Evolutionary conservation across 2,797 vertebrate genomes (phyloP).

Genomic region (Parauchenoglanis punctatus): DNA sequence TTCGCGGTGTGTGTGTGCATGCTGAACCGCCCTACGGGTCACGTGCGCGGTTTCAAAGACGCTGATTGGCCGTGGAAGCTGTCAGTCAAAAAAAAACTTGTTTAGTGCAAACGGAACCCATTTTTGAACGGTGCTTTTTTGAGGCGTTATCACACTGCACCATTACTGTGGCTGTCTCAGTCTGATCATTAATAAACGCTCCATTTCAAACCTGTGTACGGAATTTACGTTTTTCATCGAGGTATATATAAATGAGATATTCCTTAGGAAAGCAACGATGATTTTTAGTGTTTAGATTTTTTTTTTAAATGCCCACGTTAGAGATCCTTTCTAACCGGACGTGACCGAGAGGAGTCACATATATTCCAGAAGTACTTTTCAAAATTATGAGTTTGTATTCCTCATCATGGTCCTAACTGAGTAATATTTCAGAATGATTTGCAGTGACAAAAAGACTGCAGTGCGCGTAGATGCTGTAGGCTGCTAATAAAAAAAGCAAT

Average conservation of each 20-base stretch:
- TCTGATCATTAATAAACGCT: neutral
- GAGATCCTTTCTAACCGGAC: neutral
- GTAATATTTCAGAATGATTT: neutral
- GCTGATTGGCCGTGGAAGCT: conserved; percentile 64
- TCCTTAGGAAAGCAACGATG: neutral
- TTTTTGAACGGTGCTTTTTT: conserved; percentile 63
- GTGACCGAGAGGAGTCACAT: neutral
- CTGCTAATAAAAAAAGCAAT: neutral
- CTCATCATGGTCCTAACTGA: neutral
- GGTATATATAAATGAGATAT: neutral
- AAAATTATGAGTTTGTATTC: neutral
- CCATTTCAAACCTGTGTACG: neutral
- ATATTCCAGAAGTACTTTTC: neutral
- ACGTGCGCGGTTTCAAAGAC: conserved; percentile 27
- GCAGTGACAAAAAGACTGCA: neutral
- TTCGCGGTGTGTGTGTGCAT: conserved; percentile 64
- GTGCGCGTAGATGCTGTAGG: no score
- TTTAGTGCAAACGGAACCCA: conserved; percentile 56
- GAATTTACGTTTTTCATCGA: neutral
- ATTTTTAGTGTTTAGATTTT: neutral
- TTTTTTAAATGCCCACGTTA: neutral
- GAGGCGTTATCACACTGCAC: conserved; percentile 1
- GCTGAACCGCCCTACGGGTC: conserved; percentile 67
- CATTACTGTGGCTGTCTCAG: neutral
- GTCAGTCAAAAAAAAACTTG: conserved; percentile 65